Evolutionary conservation across 2,797 vertebrate genomes (phyloP).

Genomic region (Scomberomorus guttatus): DNA sequence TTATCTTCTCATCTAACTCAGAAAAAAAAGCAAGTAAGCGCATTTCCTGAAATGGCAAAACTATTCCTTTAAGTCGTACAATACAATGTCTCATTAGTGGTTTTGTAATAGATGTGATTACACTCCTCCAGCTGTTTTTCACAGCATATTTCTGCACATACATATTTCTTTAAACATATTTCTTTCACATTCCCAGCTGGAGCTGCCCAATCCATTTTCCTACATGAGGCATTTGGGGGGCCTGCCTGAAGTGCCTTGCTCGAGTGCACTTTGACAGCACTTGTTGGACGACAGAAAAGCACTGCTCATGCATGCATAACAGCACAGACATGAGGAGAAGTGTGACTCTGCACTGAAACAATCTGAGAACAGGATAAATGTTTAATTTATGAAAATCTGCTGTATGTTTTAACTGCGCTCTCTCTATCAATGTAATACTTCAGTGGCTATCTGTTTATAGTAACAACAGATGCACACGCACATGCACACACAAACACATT

Average conservation of each 20-base stretch:
- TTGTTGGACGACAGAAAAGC: conserved; percentile 26
- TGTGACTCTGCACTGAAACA: not conserved
- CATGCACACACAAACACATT: conserved; percentile 25
- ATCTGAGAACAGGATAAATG: conserved; percentile 24
- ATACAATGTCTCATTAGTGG: not conserved
- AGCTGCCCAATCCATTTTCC: not conserved
- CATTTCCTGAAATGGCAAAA: too few species aligned
- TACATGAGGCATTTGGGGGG: not conserved
- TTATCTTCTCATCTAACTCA: too few species aligned
- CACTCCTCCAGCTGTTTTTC: not conserved
- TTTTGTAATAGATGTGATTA: not conserved
- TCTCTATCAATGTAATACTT: conserved; percentile 26
- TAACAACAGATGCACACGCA: conserved; percentile 20
- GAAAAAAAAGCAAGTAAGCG: too few species aligned
- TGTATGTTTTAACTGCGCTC: conserved; percentile 35
- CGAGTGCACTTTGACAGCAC: conserved; percentile 22
- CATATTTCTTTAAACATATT: too few species aligned
- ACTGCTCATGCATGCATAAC: conserved; percentile 14
- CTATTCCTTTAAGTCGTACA: not conserved
- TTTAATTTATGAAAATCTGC: conserved; percentile 53
- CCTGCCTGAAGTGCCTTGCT: conserved; percentile 24
- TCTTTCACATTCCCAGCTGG: not conserved
- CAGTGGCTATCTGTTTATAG: conserved; percentile 49
- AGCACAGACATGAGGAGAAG: not conserved
- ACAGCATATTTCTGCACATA: not conserved